Percentiles rank a stretch among this genome's conserved stretches.
phyloP scores from a whole-genome alignment of 1,140 invertebrate species.

The Tyrophagus putrescentiae region DNA sequence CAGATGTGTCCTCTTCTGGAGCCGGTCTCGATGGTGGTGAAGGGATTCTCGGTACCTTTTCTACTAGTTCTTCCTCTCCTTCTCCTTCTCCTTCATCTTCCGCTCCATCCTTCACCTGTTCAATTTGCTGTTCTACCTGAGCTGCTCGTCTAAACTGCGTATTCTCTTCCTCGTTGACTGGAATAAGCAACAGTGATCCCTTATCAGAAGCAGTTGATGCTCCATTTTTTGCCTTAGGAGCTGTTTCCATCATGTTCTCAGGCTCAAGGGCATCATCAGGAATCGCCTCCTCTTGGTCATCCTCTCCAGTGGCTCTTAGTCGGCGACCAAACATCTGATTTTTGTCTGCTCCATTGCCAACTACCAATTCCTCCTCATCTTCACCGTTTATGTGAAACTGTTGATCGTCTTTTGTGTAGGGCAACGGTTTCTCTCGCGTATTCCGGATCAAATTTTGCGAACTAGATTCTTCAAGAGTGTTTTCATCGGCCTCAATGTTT shows the following conservation, averaged over 20 bases:
- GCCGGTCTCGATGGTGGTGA: not conserved
- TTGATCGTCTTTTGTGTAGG: not conserved
- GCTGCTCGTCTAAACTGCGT: not conserved
- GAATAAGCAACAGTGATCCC: not conserved
- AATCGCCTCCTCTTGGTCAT: not conserved
- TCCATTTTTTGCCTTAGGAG: not conserved
- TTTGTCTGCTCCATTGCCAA: not conserved
- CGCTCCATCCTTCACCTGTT: not conserved
- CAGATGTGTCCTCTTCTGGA: not conserved
- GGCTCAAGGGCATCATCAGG: not conserved
- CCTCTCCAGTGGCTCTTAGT: not conserved
- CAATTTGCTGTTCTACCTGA: constrained; percentile 1
- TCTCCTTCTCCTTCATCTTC: not conserved
- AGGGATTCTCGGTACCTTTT: not conserved
- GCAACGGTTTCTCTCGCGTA: not conserved
- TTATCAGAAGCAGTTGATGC: not conserved
- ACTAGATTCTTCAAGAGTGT: not conserved
- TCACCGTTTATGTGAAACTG: not conserved
- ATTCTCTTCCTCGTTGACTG: not conserved
- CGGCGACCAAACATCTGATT: not conserved
- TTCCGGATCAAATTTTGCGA: not conserved
- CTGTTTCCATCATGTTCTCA: not conserved
- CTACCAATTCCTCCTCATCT: not conserved
- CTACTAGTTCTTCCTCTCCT: not conserved
- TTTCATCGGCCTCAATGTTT: not conserved